Conservation (phyloP, 2,797 vertebrate species). For the Momotus momota region DNA sequence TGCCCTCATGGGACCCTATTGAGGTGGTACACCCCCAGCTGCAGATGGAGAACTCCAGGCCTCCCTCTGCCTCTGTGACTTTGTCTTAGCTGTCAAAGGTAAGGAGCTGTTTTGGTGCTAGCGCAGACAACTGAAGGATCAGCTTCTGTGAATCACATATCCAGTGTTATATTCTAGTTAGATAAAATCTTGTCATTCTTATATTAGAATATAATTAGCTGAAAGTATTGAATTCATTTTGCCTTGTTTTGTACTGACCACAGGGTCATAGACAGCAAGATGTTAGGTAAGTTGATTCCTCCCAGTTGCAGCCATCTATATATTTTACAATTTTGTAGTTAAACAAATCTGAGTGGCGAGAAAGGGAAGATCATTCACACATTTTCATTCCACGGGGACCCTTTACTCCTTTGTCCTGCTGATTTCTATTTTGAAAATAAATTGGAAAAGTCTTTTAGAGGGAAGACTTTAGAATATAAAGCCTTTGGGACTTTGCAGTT, state of each 20-base stretch:
- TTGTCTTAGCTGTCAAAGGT: background rate
- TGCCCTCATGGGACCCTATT: background rate
- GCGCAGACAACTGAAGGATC: background rate
- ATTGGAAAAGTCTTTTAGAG: conserved; percentile 47
- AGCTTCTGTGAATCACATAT: background rate
- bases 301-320: background rate
- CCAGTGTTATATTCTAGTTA: background rate
- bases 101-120: background rate
- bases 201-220: background rate
- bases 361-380: conserved; percentile 1
- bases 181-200: background rate
- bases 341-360: background rate
- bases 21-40: background rate
- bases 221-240: background rate
- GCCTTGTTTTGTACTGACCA: background rate
- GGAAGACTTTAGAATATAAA: conserved; percentile 46
- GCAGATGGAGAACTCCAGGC: background rate
- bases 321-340: background rate
- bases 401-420: conserved; percentile 47
- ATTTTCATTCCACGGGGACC: background rate
- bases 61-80: background rate
- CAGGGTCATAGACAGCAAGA: background rate
- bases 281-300: background rate
- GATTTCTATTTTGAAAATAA: conserved; percentile 66
- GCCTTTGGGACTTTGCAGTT: conserved; percentile 16